Percentiles rank a stretch among this genome's conserved stretches.
phyloP scores from a whole-genome alignment of 2,888 invertebrate species.

The Tineola bisselliella region DNA sequence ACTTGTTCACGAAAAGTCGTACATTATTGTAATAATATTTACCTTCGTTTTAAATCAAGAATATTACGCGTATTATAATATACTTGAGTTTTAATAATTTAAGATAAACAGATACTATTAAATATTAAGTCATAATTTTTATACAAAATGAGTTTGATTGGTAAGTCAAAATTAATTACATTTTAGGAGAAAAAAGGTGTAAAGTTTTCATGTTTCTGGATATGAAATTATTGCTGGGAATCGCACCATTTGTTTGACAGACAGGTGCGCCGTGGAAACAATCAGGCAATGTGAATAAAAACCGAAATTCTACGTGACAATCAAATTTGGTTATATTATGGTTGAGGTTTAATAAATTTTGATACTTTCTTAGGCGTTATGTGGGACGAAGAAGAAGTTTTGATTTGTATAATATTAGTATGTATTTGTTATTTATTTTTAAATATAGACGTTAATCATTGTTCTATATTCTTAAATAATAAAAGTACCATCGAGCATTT shows the following conservation, averaged over 20 bases:
- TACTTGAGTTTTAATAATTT: too few species aligned
- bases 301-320: slow-evolving; percentile 29
- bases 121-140: too few species aligned
- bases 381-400: too few species aligned
- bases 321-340: slow-evolving; percentile 26
- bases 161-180: too few species aligned
- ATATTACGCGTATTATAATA: background rate
- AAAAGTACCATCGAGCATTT: too few species aligned
- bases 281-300: background rate
- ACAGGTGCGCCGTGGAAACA: background rate
- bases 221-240: slow-evolving; percentile 22
- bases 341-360: background rate
- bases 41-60: background rate
- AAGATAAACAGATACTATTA: too few species aligned
- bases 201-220: background rate
- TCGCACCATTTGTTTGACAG: slow-evolving; percentile 26
- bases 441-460: too few species aligned
- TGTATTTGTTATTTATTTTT: too few species aligned
- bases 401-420: too few species aligned
- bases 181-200: background rate
- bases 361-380: too few species aligned
- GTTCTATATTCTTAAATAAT: too few species aligned
- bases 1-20: slow-evolving; percentile 3
- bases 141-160: too few species aligned
- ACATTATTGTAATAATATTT: slow-evolving; percentile 2